Base-by-base conservation (phyloP, 2,113 vertebrate genomes). In the Tragulus kanchil region DNA sequence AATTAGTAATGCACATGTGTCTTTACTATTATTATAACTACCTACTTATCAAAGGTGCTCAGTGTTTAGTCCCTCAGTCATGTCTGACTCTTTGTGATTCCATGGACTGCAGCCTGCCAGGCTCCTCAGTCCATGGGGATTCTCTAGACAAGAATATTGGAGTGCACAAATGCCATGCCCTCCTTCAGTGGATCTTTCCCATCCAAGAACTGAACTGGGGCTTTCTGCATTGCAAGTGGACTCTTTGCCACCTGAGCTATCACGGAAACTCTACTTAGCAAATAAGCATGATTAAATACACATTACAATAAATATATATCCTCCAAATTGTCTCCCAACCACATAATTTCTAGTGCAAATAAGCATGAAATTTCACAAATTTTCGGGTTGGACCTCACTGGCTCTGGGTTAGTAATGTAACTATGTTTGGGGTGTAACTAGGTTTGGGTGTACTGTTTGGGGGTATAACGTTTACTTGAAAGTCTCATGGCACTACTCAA, bases 1-100 rank as follows among this genome's bases (percentile, higher is more conserved):
- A 94, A 94, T 79, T 84, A 87, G 25, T 50, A 94, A 94, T 78
- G 58, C 69, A 82, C 8, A 48, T 58, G 19, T 81, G 56, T 45
- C 42, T 86, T 64, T 28, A 97, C 28, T 59, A 96, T 17, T 75
- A 65, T 79, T 71, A 94, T 6, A 93, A 67, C 45, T 23, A 93
- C 31, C 13, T 48, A 73, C 17, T 36, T 67, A 79, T 89, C 11
- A 95, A 36, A 36, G 36, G 36, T 36, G 36, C 36, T 36, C 36
- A 36, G 36, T 36, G 36, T 36, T 36, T 36, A 36, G 36, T 36
- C 36, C 36, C 36, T 36, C 36, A 36, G 36, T 36, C 36, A 36
- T 36, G 36, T 36, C 36, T 36, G 36, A 36, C 36, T 36, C 36
- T 36, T 36, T 36, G 36, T 36, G 36, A 36, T 36, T 36, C 36